Conservation (phyloP, 2,888 invertebrate species). For the Notocelia uddmanniana region DNA sequence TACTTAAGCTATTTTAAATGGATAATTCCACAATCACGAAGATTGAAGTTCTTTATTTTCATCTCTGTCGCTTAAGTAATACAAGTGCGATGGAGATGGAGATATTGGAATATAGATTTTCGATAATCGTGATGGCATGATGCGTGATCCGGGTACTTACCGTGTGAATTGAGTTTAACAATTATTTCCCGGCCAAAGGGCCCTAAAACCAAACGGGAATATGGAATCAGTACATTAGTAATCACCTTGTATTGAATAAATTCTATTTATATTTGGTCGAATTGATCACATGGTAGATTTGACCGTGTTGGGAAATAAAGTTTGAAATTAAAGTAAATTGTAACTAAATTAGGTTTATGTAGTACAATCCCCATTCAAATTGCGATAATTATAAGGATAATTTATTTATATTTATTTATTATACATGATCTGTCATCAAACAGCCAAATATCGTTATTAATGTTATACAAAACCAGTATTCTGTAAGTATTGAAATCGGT, state of each 20-base stretch:
- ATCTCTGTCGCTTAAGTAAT: too few species aligned
- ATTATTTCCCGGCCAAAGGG: too few species aligned
- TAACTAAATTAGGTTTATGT: constrained; percentile 21
- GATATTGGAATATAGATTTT: too few species aligned
- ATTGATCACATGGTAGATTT: background rate
- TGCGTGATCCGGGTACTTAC: too few species aligned
- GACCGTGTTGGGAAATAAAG: background rate
- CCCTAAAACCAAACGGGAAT: too few species aligned
- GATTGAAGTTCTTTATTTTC: too few species aligned
- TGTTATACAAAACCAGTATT: constrained; percentile 48
- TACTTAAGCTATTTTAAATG: too few species aligned
- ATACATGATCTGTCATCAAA: constrained; percentile 61
- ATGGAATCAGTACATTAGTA: too few species aligned
- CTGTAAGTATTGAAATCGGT: constrained; percentile 59
- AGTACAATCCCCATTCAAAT: constrained; percentile 32
- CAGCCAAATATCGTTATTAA: constrained; percentile 51
- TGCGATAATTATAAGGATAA: constrained; percentile 57
- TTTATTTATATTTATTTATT: constrained; percentile 63
- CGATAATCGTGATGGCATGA: too few species aligned
- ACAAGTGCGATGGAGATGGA: too few species aligned
- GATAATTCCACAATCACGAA: too few species aligned
- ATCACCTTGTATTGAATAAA: background rate
- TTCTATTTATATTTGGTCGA: background rate
- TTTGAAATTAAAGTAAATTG: background rate
- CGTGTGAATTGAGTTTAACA: too few species aligned